phyloP scores from a whole-genome alignment of 2,113 vertebrate species.

The Paramormyrops kingsleyae region DNA sequence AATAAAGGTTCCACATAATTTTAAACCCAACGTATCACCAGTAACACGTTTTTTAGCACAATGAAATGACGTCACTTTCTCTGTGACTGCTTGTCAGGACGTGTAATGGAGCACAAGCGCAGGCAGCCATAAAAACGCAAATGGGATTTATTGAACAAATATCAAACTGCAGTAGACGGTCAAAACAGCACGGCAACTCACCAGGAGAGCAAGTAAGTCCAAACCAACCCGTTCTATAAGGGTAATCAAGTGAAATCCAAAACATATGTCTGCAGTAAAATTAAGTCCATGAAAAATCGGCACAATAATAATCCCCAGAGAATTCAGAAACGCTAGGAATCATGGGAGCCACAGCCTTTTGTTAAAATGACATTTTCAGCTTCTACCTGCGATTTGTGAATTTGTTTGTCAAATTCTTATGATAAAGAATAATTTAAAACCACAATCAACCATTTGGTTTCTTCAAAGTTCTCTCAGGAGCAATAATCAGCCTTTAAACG shows the following conservation, averaged over 20 bases:
- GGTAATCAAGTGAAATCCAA: background rate
- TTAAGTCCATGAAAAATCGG: background rate
- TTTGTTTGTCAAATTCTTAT: background rate
- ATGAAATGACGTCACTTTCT: background rate
- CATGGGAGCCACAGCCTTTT: background rate
- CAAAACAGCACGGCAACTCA: background rate
- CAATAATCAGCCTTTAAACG: background rate
- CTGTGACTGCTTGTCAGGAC: background rate
- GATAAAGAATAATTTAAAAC: background rate
- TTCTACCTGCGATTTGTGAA: background rate
- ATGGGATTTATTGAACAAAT: no score
- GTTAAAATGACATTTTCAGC: background rate
- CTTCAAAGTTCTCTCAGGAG: background rate
- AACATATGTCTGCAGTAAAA: background rate
- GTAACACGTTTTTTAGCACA: background rate
- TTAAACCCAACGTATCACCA: background rate
- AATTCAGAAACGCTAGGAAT: background rate
- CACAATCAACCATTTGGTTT: background rate
- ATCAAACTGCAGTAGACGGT: no score
- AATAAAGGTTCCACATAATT: background rate
- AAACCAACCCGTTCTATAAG: background rate
- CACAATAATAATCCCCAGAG: background rate
- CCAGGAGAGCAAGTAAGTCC: background rate
- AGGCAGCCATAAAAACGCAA: no score
- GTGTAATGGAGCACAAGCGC: background rate